These are phyloP conservation scores for Enhydra lutris DNA, from an alignment of 2,113 vertebrate species.

Conservation along the genomic window DNA sequence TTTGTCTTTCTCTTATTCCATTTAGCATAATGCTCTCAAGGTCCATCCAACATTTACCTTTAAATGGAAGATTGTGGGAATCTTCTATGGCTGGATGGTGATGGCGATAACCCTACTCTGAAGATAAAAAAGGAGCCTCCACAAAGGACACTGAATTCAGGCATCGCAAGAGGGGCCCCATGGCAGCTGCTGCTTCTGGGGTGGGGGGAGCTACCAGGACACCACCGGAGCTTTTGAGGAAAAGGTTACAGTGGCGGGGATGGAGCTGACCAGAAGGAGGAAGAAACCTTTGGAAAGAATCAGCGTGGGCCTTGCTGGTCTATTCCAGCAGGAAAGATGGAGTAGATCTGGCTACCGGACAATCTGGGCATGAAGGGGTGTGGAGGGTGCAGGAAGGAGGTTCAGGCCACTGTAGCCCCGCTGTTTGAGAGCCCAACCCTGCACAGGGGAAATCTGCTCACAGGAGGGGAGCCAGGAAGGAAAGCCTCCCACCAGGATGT, in stretches of 20 bases:
- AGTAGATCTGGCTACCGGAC: background rate
- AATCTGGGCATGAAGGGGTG: background rate
- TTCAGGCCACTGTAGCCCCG: background rate
- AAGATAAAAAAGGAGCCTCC: background rate
- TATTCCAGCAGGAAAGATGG: background rate
- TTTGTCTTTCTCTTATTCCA: background rate
- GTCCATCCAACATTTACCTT: background rate
- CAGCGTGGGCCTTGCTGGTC: background rate
- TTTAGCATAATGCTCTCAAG: background rate
- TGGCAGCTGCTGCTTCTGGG: background rate
- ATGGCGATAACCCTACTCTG: background rate
- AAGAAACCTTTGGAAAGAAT: background rate
- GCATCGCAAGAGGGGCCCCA: background rate
- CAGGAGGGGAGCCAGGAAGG: background rate
- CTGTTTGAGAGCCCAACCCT: background rate
- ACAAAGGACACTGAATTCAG: background rate
- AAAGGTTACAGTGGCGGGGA: too few relatives aligned
- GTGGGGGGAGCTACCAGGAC: rapidly evolving
- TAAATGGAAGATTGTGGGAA: background rate
- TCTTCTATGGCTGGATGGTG: background rate
- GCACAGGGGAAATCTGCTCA: background rate
- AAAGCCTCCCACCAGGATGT: background rate
- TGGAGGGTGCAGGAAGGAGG: background rate
- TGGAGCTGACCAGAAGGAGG: background rate
- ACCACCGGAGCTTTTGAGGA: background rate